A percentile compares a stretch with the other conserved stretches of the same genome.
phyloP scores from a whole-genome alignment of 2,113 vertebrate genomes.

The Tinamus guttatus region DNA sequence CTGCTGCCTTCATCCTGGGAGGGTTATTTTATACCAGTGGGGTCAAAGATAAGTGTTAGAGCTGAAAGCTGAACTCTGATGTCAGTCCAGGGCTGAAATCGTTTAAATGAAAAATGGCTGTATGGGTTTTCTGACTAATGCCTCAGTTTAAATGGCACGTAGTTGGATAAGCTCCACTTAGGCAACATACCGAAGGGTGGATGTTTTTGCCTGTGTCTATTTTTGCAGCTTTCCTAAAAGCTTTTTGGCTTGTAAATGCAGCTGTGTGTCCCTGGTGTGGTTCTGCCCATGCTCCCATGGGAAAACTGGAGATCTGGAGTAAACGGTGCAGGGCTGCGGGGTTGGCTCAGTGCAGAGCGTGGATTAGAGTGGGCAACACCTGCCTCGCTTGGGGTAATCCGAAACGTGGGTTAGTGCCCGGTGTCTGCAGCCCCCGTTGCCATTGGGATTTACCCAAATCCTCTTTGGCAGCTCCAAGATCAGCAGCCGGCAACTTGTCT shows the following conservation, averaged over 20 bases:
- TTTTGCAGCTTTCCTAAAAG: background rate
- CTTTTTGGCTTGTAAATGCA: background rate
- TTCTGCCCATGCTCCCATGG: background rate
- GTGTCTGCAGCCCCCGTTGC: background rate
- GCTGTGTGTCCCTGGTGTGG: rapidly evolving
- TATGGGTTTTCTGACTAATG: background rate
- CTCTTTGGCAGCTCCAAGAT: background rate
- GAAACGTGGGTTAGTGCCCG: rapidly evolving
- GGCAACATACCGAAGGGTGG: background rate
- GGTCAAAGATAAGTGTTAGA: background rate
- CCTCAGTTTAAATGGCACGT: background rate
- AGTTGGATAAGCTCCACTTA: background rate
- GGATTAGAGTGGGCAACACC: background rate
- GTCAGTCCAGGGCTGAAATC: background rate
- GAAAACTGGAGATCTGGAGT: background rate
- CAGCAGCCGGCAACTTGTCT: background rate
- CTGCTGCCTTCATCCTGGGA: rapidly evolving
- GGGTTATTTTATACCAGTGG: background rate
- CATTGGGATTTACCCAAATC: background rate
- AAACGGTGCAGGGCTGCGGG: rapidly evolving
- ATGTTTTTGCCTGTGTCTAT: background rate
- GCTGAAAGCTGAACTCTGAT: rapidly evolving
- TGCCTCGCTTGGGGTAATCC: background rate
- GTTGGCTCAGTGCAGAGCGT: rapidly evolving
- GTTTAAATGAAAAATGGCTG: too few relatives aligned